Conservation (phyloP, 2,888 invertebrate genomes). For the Parelbella ahira region DNA sequence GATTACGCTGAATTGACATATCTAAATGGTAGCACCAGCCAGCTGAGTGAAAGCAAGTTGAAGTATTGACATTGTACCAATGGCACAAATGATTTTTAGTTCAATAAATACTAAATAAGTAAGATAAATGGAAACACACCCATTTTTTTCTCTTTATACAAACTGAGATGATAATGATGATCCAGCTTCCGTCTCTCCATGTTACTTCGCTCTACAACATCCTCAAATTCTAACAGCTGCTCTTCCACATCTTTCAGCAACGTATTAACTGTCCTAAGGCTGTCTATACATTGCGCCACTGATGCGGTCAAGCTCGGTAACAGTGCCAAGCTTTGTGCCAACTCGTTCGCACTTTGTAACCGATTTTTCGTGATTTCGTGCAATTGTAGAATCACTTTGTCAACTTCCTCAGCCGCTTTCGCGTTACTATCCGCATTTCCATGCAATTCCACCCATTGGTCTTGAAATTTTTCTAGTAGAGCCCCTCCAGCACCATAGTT, state of each 20-base stretch:
- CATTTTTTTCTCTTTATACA: constrained; percentile 86
- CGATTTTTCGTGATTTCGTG: constrained; percentile 51
- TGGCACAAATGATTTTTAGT: too few species aligned
- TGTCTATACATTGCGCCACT: constrained; percentile 74
- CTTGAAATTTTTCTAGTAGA: constrained; percentile 85
- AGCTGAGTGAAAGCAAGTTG: too few species aligned
- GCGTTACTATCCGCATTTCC: constrained; percentile 85
- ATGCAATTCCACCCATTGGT: constrained; percentile 86
- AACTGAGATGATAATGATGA: constrained; percentile 85
- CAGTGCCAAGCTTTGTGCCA: constrained; percentile 54
- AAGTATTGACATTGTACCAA: too few species aligned
- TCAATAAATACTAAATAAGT: too few species aligned
- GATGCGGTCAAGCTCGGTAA: constrained; percentile 62
- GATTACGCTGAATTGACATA: too few species aligned
- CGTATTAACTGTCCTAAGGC: constrained; percentile 75
- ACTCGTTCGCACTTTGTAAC: constrained; percentile 56
- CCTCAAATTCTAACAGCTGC: constrained; percentile 83
- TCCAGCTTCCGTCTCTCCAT: constrained; percentile 86
- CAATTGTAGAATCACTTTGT: constrained; percentile 59
- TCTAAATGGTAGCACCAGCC: too few species aligned
- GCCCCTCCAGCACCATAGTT: constrained; percentile 84
- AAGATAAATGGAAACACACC: too few species aligned
- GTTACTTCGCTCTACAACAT: constrained; percentile 84
- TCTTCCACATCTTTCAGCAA: constrained; percentile 83
- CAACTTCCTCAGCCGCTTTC: constrained; percentile 77